Percentiles rank a stretch among this genome's conserved stretches.
These are phyloP conservation scores for Sicus ferrugineus DNA, from an alignment of 2,888 invertebrate genomes.

Conservation along the genomic window DNA sequence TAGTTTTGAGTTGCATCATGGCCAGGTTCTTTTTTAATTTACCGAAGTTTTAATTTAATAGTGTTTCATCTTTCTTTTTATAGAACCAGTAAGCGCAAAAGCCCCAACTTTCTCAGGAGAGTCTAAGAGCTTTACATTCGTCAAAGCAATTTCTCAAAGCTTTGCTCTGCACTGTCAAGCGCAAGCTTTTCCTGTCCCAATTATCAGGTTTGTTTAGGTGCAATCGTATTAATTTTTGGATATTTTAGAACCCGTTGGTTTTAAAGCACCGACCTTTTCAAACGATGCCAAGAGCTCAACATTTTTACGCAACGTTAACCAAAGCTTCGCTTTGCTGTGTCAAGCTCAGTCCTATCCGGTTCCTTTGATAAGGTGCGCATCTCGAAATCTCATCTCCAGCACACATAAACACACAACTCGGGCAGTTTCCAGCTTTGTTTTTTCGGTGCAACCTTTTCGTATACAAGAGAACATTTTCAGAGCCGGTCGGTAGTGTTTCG, in stretches of 20 bases:
- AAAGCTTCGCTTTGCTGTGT: constrained; percentile 66
- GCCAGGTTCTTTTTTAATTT: background rate
- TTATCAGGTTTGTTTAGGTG: constrained; percentile 70
- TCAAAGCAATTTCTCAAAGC: constrained; percentile 64
- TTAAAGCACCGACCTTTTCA: constrained; percentile 67
- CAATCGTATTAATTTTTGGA: background rate
- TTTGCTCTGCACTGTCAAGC: constrained; percentile 74
- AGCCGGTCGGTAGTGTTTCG: constrained; percentile 67
- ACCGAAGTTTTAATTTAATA: background rate
- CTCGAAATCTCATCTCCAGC: background rate
- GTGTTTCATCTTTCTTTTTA: constrained; percentile 22
- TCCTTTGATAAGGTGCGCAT: constrained; percentile 54
- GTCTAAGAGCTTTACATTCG: constrained; percentile 69
- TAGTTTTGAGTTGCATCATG: background rate
- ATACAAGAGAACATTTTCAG: constrained; percentile 49
- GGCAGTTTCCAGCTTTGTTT: constrained; percentile 43
- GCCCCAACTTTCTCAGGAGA: constrained; percentile 70
- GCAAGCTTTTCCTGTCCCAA: constrained; percentile 76
- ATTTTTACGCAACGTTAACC: constrained; percentile 45
- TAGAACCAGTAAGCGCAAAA: constrained; percentile 71
- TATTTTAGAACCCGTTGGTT: constrained; percentile 66
- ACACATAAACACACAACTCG: constrained; percentile 10
- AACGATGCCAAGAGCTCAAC: constrained; percentile 67
- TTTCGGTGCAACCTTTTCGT: background rate
- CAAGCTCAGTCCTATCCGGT: constrained; percentile 77